Conservation (phyloP, 2,888 invertebrate species). For the Andrena dorsata region DNA sequence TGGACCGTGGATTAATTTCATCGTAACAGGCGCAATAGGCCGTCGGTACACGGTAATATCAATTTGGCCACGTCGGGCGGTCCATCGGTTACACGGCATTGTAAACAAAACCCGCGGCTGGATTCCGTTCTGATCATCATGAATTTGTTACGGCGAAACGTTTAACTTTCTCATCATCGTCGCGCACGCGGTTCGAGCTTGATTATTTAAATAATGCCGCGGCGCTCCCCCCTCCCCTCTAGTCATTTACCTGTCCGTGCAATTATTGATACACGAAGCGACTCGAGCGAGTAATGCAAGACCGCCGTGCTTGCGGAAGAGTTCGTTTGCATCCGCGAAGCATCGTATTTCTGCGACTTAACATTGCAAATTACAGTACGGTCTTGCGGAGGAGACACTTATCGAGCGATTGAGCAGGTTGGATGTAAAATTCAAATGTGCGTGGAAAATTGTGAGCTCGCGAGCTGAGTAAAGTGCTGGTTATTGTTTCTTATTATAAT, state of each 20-base stretch:
- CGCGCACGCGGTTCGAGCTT: background rate
- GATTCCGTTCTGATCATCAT: constrained; percentile 12
- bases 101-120: constrained; percentile 40
- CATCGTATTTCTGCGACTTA: constrained; percentile 6
- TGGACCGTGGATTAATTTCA: constrained; percentile 54
- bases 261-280: constrained; percentile 11
- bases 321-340: constrained; percentile 31
- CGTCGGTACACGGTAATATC: constrained; percentile 28
- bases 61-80: constrained; percentile 30
- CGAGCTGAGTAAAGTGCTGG: too few species aligned
- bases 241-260: background rate
- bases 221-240: too few species aligned
- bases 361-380: constrained; percentile 25
- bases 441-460: background rate
- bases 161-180: constrained; percentile 43
- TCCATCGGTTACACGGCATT: constrained; percentile 38
- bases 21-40: constrained; percentile 29
- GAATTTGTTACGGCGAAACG: constrained; percentile 32
- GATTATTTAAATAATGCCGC: constrained; percentile 37
- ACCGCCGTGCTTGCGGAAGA: background rate
- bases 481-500: too few species aligned
- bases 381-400: background rate
- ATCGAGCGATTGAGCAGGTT: background rate
- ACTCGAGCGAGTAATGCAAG: constrained; percentile 12
- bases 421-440: background rate